These are phyloP conservation scores for Passer domesticus DNA, from an alignment of 2,113 vertebrate genomes.

Conservation along the genomic window DNA sequence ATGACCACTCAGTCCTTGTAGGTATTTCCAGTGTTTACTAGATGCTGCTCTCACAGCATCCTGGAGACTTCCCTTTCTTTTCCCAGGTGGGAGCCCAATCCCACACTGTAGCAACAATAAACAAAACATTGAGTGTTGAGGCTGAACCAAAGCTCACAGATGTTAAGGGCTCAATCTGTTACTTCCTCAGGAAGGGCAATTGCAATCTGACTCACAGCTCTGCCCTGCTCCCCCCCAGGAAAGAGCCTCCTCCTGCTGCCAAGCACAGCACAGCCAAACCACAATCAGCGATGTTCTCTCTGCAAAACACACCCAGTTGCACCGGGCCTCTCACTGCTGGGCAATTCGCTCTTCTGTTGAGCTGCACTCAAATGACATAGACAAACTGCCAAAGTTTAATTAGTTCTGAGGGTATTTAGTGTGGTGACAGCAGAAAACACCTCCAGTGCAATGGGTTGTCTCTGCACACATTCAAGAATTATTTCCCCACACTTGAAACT, in stretches of 20 bases:
- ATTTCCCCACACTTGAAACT: neutral
- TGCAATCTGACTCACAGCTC: neutral
- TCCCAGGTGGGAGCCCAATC: neutral
- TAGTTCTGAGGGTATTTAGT: neutral
- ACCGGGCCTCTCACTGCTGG: fast-evolving
- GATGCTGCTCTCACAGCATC: neutral
- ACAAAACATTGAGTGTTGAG: neutral
- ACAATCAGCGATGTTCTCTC: neutral
- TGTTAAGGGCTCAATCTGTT: neutral
- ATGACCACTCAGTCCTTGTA: neutral
- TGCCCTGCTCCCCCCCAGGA: neutral
- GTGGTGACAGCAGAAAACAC: no score
- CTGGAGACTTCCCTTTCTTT: neutral
- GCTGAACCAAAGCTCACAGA: neutral
- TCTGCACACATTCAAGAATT: neutral
- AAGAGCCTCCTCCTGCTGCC: neutral
- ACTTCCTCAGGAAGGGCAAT: neutral
- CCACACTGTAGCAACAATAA: neutral
- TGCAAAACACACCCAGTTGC: neutral
- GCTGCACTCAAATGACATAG: neutral
- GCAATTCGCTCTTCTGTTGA: neutral
- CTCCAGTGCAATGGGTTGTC: neutral
- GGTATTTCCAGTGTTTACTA: neutral
- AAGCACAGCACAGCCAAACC: neutral
- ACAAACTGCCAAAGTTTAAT: neutral